Evolutionary conservation across 1,140 invertebrate genomes (phyloP), one percentile per base, ranked within the genome.

Genomic region (Drosophila sucinea): DNA sequence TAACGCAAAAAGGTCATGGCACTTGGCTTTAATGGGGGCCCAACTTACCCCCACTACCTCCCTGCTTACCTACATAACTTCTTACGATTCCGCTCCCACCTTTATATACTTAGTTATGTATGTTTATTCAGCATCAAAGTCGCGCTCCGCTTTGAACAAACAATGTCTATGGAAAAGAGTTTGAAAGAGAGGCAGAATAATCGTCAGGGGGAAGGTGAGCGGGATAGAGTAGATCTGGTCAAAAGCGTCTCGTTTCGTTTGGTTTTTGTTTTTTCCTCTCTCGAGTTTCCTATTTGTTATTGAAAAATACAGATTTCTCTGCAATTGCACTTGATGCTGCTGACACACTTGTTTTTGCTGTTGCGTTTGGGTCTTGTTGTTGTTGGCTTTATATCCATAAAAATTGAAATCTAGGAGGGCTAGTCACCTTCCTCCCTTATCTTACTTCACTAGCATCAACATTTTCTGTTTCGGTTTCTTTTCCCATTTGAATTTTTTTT

Each of bases 1-100:
- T 71, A 82, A 81, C 65, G 79, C 10, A 71, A 86, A 86, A 86
- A 86, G 83, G 83, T 86, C 83, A 86, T 86, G 83, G 79, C 79
- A 86, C 76, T 83, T 89, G 83, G 73, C 66, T 70, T 86, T 87
- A 87, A 86, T 86, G 76, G 76, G 76, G 79, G 72, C 83, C 70
- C 66, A 77, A 54, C 29, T 6, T 25, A 27, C 10, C 5, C 10
- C 25, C 11, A 1, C 17, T 25, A 1, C 35, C n/a, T n/a, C 35
- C 11, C 35, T 11, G n/a, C 40, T 17, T 17, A 17, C 17, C 17
- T 17, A 17, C 17, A 17, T 17, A 17, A 17, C 38, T 27, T 47
- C 29, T 32, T 25, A 29, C 60, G 3, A 11, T 7, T 6, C n/a
- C 30, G 1, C 32, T 23, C 2, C n/a, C 23, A 17, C 56, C 56